phyloP scores from a whole-genome alignment of 1,140 invertebrate genomes.

The Lordiphosa collinella region DNA sequence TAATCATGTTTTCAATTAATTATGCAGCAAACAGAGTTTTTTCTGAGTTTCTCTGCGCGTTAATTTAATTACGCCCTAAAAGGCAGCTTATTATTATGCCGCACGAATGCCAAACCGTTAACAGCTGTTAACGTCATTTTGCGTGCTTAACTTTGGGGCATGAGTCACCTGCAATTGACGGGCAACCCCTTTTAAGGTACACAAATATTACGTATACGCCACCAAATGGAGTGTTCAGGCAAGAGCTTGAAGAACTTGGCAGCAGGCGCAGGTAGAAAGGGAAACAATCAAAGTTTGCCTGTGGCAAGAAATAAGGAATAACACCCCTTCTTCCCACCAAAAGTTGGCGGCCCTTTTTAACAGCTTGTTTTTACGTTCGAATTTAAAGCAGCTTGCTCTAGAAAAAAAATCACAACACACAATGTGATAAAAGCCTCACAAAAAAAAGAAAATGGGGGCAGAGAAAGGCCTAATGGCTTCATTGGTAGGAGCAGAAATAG shows the following conservation, averaged over 20 bases:
- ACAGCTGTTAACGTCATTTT: conserved; percentile 65
- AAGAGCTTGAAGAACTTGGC: conserved; percentile 21
- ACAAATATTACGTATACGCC: conserved; percentile 63
- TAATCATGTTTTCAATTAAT: conserved; percentile 78
- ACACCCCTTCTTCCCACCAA: neutral
- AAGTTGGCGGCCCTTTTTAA: conserved; percentile 24
- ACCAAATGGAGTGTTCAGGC: conserved; percentile 17
- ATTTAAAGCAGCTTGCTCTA: conserved; percentile 36
- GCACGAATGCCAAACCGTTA: conserved; percentile 63
- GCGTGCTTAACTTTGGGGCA: conserved; percentile 55
- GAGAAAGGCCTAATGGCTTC: conserved; percentile 57
- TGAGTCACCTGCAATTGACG: conserved; percentile 76
- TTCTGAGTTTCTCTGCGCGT: conserved; percentile 27
- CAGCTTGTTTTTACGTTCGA: conserved; percentile 44
- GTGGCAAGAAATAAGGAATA: conserved; percentile 19
- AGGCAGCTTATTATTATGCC: conserved; percentile 68
- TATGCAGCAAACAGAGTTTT: conserved; percentile 48
- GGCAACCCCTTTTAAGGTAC: conserved; percentile 24
- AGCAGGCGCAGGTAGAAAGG: conserved; percentile 16
- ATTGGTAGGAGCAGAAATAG: conserved; percentile 30
- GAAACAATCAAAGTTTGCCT: conserved; percentile 66
- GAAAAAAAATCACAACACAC: conserved; percentile 50
- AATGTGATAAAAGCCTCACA: conserved; percentile 36
- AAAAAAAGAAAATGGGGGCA: neutral
- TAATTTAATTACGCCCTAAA: conserved; percentile 74